Base-by-base conservation (phyloP, 2,113 vertebrate species). In the Macaca fascicularis region DNA sequence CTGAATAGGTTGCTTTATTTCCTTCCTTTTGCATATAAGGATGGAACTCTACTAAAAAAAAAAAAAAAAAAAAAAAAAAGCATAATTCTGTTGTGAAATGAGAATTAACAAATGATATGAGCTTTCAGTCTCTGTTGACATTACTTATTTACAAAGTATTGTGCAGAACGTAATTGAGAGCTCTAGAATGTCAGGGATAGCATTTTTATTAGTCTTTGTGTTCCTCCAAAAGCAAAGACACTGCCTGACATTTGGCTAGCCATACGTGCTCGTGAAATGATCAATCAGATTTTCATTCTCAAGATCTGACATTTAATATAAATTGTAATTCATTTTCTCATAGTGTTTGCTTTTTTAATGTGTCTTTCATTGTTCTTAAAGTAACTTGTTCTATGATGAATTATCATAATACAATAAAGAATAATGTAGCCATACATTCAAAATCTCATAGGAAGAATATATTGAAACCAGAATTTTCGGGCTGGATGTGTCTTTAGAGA, bases 311-410 rank as follows among this genome's bases (percentile, higher is more conserved):
- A 83, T 94, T 93, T 84, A 81, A 76, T 78, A 48, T 52, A 32
- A 57, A 94, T 43, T 90, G 40, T 55, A 94, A 70, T 96, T 96
- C 13, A 89, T 90, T 95, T 98, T 89, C 40, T 95, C 78, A 95
- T 64, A 72, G 20, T 30, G 64, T 81, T 97, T 52, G 8, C 17
- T 93, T 94, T 27, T 27, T 69, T 82, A 61, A 70, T 27, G 94
- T 85, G 70, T n/a, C 81, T 95, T 96, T 84, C 88, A 20, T 81
- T 97, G 88, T 78, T 93, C 3, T 87, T 98, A 96, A 97, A 98
- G 91, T 98, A 76, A 96, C 90, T 98, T 97, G 1, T 75, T 95
- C 59, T 97, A 5, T 85, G 38, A 59, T 89, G 92, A 97, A 95
- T 98, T 98, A 96, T 48, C 0, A 20, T 38, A 94, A 50, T 82